Percentiles rank a stretch among this genome's conserved stretches.
Evolutionary conservation across 2,113 vertebrate species (phyloP).

Genomic region (Chauna torquata): DNA sequence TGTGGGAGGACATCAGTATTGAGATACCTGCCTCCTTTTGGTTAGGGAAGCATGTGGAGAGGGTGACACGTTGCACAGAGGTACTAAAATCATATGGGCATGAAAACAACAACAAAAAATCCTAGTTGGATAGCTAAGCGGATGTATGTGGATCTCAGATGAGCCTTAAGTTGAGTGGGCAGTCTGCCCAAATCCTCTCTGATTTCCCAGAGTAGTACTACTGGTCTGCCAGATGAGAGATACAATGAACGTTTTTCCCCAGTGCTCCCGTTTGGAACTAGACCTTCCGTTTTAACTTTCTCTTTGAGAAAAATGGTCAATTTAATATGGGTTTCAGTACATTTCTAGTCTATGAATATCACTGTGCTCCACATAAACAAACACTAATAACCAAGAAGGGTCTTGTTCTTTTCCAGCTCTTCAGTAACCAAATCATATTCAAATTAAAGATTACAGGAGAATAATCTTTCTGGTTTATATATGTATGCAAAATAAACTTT

Average conservation of each 20-base stretch:
- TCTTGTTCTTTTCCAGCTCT: not conserved
- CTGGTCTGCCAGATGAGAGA: constrained; percentile 37
- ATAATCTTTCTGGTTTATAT: not conserved
- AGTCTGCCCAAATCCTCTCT: constrained; percentile 45
- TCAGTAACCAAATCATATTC: not conserved
- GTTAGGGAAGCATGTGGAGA: not conserved
- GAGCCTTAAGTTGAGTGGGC: constrained; percentile 50
- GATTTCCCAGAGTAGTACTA: constrained; percentile 58
- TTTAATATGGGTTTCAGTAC: constrained; percentile 1
- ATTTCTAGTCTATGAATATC: not conserved
- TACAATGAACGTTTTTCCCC: constrained; percentile 22
- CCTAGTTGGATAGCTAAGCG: not conserved
- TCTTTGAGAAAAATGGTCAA: constrained; percentile 24
- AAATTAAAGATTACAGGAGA: constrained; percentile 4
- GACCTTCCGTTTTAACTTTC: constrained; percentile 29
- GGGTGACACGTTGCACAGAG: not conserved
- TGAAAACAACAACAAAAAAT: constrained; percentile 1
- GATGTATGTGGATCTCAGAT: constrained; percentile 42
- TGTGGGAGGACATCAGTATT: not conserved
- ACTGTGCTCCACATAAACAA: constrained; percentile 5
- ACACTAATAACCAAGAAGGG: not conserved
- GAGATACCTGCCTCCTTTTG: not conserved
- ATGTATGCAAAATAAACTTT: not conserved
- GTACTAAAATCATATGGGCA: constrained; percentile 2
- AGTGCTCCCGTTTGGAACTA: constrained; percentile 12